phyloP scores from a whole-genome alignment of 1,140 invertebrate species.

The Drosophila kepulauana region DNA sequence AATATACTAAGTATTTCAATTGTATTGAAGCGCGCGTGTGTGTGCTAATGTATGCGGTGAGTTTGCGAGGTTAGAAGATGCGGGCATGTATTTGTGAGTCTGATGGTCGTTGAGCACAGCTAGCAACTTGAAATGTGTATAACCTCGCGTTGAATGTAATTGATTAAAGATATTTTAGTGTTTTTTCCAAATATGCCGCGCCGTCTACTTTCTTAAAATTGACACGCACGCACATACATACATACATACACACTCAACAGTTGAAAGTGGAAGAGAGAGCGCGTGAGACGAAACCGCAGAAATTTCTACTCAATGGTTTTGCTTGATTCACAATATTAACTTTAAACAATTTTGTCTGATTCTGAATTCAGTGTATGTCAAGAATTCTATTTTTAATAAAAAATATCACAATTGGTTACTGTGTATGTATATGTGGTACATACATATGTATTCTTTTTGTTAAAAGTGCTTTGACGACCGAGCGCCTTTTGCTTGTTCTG shows the following conservation, averaged over 20 bases:
- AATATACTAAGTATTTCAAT: slow-evolving; percentile 20
- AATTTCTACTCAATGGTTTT: slow-evolving; percentile 54
- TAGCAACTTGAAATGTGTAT: slow-evolving; percentile 40
- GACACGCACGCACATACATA: slow-evolving; percentile 76
- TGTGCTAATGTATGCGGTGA: neutral
- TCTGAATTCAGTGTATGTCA: slow-evolving; percentile 60
- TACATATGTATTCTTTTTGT: slow-evolving; percentile 48
- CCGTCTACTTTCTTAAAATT: slow-evolving; percentile 51
- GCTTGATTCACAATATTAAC: slow-evolving; percentile 55
- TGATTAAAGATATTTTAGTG: slow-evolving; percentile 10
- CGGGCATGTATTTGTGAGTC: slow-evolving; percentile 21
- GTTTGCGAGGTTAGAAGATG: slow-evolving; percentile 29
- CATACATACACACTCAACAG: slow-evolving; percentile 56
- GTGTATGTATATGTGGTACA: slow-evolving; percentile 44
- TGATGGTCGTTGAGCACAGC: slow-evolving; percentile 31
- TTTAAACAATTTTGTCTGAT: slow-evolving; percentile 63
- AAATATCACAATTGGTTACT: slow-evolving; percentile 78
- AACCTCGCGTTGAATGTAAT: slow-evolving; percentile 50
- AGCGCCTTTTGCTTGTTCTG: slow-evolving; percentile 52
- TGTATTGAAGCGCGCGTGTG: slow-evolving; percentile 22
- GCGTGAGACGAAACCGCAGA: slow-evolving; percentile 30
- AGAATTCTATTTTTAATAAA: slow-evolving; percentile 73
- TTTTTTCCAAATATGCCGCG: slow-evolving; percentile 12
- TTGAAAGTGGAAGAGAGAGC: slow-evolving; percentile 30
- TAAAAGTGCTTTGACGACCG: slow-evolving; percentile 50